These are phyloP conservation scores for Microtus richardsoni DNA, from an alignment of 2,113 vertebrate species.

Conservation along the genomic window DNA sequence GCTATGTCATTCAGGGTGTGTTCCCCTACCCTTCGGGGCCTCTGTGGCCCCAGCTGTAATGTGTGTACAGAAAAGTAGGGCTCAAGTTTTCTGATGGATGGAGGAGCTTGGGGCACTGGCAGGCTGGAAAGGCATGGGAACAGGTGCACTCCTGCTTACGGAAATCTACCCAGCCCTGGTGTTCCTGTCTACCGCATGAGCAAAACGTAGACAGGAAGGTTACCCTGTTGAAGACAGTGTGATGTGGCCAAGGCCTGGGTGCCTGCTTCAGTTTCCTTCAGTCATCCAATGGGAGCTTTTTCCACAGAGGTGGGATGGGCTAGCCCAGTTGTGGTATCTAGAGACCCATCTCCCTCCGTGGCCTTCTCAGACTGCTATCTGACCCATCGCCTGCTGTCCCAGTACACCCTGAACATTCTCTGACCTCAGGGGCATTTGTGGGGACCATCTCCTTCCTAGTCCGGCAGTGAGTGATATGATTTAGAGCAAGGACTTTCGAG, in stretches of 20 bases:
- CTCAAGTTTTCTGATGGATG: not conserved
- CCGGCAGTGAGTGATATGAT: not conserved
- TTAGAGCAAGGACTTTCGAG: slow-evolving; percentile 29
- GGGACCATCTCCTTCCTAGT: not conserved
- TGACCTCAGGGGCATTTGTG: not conserved
- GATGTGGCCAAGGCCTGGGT: not conserved
- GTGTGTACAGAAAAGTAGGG: not conserved
- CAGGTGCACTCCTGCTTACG: too few relatives aligned
- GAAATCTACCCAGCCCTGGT: not conserved
- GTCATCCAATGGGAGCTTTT: not conserved
- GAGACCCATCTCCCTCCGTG: too few relatives aligned
- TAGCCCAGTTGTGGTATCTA: not conserved
- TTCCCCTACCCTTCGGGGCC: not conserved
- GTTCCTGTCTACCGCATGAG: not conserved
- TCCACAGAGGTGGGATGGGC: too few relatives aligned
- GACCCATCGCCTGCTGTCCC: not conserved
- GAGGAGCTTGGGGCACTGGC: not conserved
- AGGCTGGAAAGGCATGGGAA: not conserved
- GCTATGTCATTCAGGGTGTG: not conserved
- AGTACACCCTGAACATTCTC: not conserved
- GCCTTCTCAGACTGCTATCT: not conserved
- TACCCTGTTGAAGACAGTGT: not conserved
- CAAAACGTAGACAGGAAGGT: too few relatives aligned
- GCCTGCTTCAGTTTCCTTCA: not conserved
- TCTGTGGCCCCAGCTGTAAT: not conserved